Conservation (phyloP, 1,140 invertebrate genomes). For the Trichonephila inaurata region DNA sequence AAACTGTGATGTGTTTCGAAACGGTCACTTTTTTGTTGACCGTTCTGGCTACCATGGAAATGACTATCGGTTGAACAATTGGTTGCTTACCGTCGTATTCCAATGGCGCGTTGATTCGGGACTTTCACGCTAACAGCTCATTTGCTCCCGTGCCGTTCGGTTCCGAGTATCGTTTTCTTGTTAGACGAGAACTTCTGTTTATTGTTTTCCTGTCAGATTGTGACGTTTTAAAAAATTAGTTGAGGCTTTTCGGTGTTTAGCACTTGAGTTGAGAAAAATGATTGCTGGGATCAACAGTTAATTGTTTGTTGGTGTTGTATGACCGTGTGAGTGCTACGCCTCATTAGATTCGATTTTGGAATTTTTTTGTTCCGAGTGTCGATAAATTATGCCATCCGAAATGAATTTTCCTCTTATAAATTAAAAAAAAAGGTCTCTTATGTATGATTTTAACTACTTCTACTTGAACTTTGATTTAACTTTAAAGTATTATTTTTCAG, state of each 20-base stretch:
- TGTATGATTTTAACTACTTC: too few species aligned
- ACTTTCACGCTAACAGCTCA: conserved; percentile 15
- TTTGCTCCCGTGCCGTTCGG: conserved; percentile 1
- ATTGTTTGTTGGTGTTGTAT: not conserved
- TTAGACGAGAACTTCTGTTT: not conserved
- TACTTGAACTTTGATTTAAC: too few species aligned
- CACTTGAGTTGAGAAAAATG: too few species aligned
- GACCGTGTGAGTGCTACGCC: not conserved
- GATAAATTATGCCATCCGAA: too few species aligned
- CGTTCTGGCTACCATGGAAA: conserved; percentile 55
- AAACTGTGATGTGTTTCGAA: conserved; percentile 61
- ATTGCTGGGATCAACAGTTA: not conserved
- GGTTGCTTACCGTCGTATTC: conserved; percentile 31
- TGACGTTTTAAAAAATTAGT: not conserved
- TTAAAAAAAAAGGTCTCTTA: too few species aligned
- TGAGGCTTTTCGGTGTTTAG: too few species aligned
- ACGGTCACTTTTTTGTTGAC: conserved; percentile 61
- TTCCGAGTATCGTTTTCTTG: not conserved
- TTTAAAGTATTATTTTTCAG: too few species aligned
- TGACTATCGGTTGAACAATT: conserved; percentile 45
- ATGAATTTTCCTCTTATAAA: too few species aligned
- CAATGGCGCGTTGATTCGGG: not conserved
- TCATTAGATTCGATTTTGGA: too few species aligned
- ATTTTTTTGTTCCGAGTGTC: too few species aligned
- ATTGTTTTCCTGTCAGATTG: not conserved